Evolutionary conservation across 2,888 invertebrate species (phyloP), one percentile per base, ranked within the genome.

Genomic region (Rapana venosa): DNA sequence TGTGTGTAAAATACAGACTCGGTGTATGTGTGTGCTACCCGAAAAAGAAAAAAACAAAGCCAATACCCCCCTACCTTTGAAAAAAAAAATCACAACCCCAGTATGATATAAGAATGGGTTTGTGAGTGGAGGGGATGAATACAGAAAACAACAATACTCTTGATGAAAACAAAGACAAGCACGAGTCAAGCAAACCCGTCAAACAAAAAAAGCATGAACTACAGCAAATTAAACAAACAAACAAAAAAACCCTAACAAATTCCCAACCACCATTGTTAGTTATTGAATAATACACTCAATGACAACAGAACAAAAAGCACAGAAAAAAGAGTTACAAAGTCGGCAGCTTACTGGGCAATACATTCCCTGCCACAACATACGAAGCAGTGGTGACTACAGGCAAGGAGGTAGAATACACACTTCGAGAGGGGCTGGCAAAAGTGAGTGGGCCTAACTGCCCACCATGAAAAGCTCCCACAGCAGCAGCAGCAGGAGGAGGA

Each of bases 381-480:
- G 92, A 92, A 74, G 91, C 91, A 90, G 90, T 89, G 56, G 90
- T 89, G 77, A 90, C 90, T 90, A 91, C 85, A 81, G 92, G 92
- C 88, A 92, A 56, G 86, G 91, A 87, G 61, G 87, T 89, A 87
- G 88, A 87, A 84, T 88, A 87, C 74, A 91, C 56, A 79, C 91
- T 91, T 32, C 92, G 91, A 81, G 91, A 90, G 88, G 88, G 90
- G 87, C 90, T 90, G 90, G 90, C 86, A 22, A 88, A 91, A 90
- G 91, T 91, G 90, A 92, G 90, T 83, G 91, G 92, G 87, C 91
- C 92, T 35, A 92, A 88, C 26, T 91, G 91, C 88, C 93, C 83
- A 66, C 92, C 92, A 87, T 93, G 93, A 90, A 92, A 93, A 77
- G 91, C 91, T 87, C 90, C 92, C 47, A 91, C 87, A 87, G 92